Base-by-base conservation (phyloP, 2,888 invertebrate species). In the Pherbina coryleti region DNA sequence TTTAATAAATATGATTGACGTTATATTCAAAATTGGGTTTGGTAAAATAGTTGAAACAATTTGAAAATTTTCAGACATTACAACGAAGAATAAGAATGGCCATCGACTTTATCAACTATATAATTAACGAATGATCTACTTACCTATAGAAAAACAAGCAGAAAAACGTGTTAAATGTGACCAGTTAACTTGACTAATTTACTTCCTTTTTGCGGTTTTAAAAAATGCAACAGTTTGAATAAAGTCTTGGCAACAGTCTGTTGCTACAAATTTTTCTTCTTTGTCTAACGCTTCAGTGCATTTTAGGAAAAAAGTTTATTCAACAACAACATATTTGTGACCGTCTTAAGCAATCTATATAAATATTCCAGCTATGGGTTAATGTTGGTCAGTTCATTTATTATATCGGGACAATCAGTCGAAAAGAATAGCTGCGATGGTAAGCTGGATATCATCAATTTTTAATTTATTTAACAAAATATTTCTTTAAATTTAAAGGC, bases 241-340 rank as follows among this genome's bases (percentile, higher is more conserved):
- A 11, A 44, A 9, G 57, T 22, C 57, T 17, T 22, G 7, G 22
- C 5, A 55, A 55, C 17, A n/a, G n/a, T n/a, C n/a, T n/a, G 7
- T 19, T 22, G 19, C 17, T 11, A n/a, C 9, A n/a, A 53, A 14
- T 22, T 1, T 19, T 7, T 2, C 19, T 1, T 57, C 8, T 22
- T 5, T 25, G 11, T 28, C 25, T 17, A 70, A 70, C 70, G 70
- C 53, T 70, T 70, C 51, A 70, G 9, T 66, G 66, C 25, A 25
- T 60, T 60, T 60, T 22, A 7, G 22, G 17, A 19, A 0, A 28
- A 60, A 19, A n/a, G 7, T 57, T 57, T 11, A 25, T 4, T 11
- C 57, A 57, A 11, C 22, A 22, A 5, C 19, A 60, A 9, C 5
- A 22, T 19, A 25, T 25, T 22, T 19, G 7, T n/a, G 19, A 60